These are phyloP conservation scores for Sminthurinus aureus DNA, from an alignment of 2,888 invertebrate species.

Conservation along the genomic window DNA sequence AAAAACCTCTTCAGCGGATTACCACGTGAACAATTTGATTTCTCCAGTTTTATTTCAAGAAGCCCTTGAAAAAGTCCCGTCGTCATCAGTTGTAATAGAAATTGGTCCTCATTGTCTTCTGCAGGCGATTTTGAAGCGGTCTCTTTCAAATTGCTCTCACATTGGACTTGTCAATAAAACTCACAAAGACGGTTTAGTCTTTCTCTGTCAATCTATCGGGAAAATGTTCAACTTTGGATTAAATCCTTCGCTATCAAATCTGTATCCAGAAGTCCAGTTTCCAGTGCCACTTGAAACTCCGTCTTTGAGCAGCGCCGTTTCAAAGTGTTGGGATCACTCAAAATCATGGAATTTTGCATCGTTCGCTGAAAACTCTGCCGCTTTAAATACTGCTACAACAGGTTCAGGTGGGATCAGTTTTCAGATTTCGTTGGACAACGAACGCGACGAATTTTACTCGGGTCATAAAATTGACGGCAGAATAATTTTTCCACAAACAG, in stretches of 20 bases:
- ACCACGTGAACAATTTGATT: too few species aligned
- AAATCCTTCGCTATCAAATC: too few species aligned
- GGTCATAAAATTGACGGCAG: slow-evolving; percentile 90
- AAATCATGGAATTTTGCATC: too few species aligned
- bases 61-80: too few species aligned
- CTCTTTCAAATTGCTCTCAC: slow-evolving; percentile 64
- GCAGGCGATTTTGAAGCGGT: slow-evolving; percentile 67
- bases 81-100: too few species aligned
- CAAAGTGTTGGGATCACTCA: too few species aligned
- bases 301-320: too few species aligned
- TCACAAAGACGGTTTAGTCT: slow-evolving; percentile 67
- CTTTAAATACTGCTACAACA: too few species aligned
- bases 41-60: too few species aligned
- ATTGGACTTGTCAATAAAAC: slow-evolving; percentile 67
- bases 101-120: too few species aligned
- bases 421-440: slow-evolving; percentile 63
- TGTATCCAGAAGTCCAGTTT: slow-evolving; percentile 78
- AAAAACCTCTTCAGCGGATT: slow-evolving; percentile 64
- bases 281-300: slow-evolving; percentile 89
- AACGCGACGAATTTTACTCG: slow-evolving; percentile 75
- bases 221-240: too few species aligned
- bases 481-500: slow-evolving; percentile 93
- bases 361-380: too few species aligned
- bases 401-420: slow-evolving; percentile 24
- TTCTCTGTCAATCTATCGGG: slow-evolving; percentile 72